Evolutionary conservation across 1,140 invertebrate genomes (phyloP).

Genomic region (Mamestra configurata): DNA sequence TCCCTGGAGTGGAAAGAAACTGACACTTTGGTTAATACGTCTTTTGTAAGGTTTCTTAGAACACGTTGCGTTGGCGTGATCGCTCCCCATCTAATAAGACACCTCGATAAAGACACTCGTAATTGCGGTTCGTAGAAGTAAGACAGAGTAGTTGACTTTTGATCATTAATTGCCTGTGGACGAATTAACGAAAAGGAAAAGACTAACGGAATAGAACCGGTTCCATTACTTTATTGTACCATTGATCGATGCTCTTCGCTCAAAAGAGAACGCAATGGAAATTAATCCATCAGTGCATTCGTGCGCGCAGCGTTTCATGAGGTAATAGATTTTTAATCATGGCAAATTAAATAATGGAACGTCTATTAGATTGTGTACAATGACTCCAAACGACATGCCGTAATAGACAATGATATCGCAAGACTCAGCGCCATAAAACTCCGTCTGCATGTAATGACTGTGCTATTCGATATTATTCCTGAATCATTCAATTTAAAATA

Average conservation of each 20-base stretch:
- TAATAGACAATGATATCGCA: conserved; percentile 31
- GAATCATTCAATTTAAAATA: conserved; percentile 39
- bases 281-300: neutral
- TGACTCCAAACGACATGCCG: conserved; percentile 17
- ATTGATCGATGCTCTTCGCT: neutral
- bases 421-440: neutral
- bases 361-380: conserved; percentile 19
- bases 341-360: conserved; percentile 35
- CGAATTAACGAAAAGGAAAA: conserved; percentile 38
- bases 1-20: conserved; percentile 59
- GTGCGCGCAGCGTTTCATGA: neutral
- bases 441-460: neutral
- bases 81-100: conserved; percentile 63
- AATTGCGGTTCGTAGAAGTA: conserved; percentile 59
- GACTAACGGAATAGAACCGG: conserved; percentile 7
- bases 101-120: conserved; percentile 57
- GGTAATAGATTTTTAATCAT: conserved; percentile 30
- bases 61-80: conserved; percentile 68
- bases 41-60: conserved; percentile 70
- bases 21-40: conserved; percentile 60
- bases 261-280: neutral
- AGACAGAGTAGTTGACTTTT: conserved; percentile 53
- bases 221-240: conserved; percentile 42
- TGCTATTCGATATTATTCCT: neutral
- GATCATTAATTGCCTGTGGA: conserved; percentile 47